Evolutionary conservation across 2,797 vertebrate species (phyloP).

Genomic region (Galago senegalensis): DNA sequence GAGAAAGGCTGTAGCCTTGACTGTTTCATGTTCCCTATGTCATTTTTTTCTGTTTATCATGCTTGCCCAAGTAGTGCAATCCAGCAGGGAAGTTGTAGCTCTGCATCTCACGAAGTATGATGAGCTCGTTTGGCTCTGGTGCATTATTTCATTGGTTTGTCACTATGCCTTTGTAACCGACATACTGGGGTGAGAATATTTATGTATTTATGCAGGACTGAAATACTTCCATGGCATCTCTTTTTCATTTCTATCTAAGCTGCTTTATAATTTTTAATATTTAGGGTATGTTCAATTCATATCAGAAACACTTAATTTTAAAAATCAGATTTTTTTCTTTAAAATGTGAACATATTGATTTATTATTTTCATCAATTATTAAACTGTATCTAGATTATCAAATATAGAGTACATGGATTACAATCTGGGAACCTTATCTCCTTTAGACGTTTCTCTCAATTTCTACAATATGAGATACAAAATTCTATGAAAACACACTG

Average conservation of each 20-base stretch:
- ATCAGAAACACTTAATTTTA: background rate
- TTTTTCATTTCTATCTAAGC: background rate
- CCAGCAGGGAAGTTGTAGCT: background rate
- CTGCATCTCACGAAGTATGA: background rate
- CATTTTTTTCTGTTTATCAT: conserved; percentile 15
- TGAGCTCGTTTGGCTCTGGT: background rate
- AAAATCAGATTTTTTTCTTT: background rate
- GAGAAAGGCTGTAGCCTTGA: background rate
- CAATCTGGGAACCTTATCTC: background rate
- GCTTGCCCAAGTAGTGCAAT: background rate
- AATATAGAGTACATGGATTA: background rate
- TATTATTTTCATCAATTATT: background rate
- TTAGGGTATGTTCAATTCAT: background rate
- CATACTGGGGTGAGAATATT: background rate
- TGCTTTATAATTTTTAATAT: background rate
- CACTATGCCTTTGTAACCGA: background rate
- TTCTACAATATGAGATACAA: background rate
- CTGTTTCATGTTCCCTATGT: background rate
- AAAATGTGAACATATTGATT: background rate
- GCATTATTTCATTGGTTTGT: background rate
- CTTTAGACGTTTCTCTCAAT: background rate
- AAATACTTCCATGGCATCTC: background rate
- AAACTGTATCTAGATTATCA: background rate
- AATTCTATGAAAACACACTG: background rate
- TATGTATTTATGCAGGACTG: background rate